Conservation (phyloP, 2,113 vertebrate genomes). For the Trogon surrucura region DNA sequence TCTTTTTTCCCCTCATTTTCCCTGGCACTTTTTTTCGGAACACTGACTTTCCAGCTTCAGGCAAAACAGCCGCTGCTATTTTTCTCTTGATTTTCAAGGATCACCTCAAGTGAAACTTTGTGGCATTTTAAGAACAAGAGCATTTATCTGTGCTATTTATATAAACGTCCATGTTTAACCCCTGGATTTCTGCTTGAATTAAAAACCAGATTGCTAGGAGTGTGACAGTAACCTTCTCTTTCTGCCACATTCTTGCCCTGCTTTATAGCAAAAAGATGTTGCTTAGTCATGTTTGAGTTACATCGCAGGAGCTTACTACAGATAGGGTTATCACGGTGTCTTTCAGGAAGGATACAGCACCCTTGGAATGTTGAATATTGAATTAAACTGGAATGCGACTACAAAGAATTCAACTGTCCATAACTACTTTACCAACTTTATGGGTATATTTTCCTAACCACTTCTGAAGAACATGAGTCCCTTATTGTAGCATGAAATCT, state of each 20-base stretch:
- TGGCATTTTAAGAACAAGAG: constrained; percentile 63
- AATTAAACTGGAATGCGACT: background rate
- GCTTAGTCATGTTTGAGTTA: constrained; percentile 31
- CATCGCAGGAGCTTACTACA: background rate
- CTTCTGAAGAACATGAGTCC: background rate
- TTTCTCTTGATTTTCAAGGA: constrained; percentile 62
- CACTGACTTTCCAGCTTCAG: constrained; percentile 66
- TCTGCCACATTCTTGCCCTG: background rate
- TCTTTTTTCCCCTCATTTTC: background rate
- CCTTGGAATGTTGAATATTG: background rate
- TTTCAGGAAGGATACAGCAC: background rate
- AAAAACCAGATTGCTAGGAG: background rate
- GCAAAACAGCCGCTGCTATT: constrained; percentile 60
- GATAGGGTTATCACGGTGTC: background rate
- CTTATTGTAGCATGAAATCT: background rate
- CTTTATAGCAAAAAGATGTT: background rate
- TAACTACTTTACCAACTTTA: background rate
- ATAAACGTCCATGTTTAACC: constrained; percentile 34
- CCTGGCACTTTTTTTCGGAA: constrained; percentile 61
- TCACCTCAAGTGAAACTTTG: constrained; percentile 64
- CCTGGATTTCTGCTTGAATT: background rate
- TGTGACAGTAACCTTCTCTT: background rate
- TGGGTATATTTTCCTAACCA: background rate
- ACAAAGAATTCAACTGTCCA: background rate
- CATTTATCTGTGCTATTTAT: constrained; percentile 53